A percentile compares a stretch with the other conserved stretches of the same genome.
Evolutionary conservation across 1,140 invertebrate species (phyloP).

Genomic region (Meteorus sp.): DNA sequence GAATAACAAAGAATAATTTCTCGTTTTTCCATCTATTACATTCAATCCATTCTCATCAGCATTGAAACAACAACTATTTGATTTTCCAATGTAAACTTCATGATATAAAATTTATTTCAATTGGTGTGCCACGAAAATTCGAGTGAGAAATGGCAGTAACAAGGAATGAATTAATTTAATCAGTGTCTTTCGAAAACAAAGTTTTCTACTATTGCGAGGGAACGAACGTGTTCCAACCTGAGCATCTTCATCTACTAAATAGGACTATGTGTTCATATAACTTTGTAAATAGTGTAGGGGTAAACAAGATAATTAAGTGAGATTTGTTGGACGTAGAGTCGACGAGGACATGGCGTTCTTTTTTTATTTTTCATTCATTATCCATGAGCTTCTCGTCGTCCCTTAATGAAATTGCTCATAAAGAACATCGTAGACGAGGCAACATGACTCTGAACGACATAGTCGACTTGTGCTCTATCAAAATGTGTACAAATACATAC

Average conservation of each 20-base stretch:
- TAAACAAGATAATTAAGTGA: constrained; percentile 24
- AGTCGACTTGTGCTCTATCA: not conserved
- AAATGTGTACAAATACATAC: not conserved
- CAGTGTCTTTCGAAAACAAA: constrained; percentile 12
- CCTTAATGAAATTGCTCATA: constrained; percentile 21
- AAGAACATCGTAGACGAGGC: not conserved
- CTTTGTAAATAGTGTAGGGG: not conserved
- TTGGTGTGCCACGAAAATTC: not conserved
- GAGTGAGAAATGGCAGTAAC: no score
- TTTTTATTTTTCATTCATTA: no score
- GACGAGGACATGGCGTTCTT: constrained; percentile 22
- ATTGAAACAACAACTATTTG: no score
- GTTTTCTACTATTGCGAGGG: not conserved
- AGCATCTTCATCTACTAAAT: no score
- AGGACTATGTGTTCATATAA: not conserved
- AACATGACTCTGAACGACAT: not conserved
- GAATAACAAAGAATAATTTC: no score
- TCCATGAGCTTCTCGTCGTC: constrained; percentile 24
- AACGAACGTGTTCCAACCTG: not conserved
- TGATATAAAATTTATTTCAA: constrained; percentile 13
- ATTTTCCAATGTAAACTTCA: no score
- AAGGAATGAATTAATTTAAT: constrained; percentile 9
- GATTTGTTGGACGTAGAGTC: constrained; percentile 23
- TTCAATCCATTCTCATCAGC: no score
- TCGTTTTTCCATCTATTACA: no score